A percentile compares a stretch with the other conserved stretches of the same genome.
These are phyloP conservation scores for Scaptomyza tumidula DNA, from an alignment of 2,888 invertebrate genomes.

Conservation along the genomic window DNA sequence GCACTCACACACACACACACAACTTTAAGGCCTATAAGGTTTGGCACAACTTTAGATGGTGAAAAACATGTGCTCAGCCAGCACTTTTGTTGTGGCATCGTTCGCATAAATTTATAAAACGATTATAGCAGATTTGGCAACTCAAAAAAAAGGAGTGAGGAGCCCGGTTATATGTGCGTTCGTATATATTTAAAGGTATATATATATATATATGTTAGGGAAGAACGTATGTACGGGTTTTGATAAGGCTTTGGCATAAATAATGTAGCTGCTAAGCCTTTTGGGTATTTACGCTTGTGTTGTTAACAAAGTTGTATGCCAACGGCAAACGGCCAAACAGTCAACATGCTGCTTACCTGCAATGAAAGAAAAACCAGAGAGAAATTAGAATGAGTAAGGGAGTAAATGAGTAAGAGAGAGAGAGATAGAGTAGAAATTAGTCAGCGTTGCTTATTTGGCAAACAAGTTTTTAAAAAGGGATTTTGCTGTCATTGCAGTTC, in stretches of 20 bases:
- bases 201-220: constrained; percentile 14
- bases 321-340: constrained; percentile 22
- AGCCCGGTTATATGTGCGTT: background rate
- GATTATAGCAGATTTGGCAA: constrained; percentile 72
- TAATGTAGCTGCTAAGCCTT: constrained; percentile 73
- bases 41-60: constrained; percentile 49
- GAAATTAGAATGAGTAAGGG: constrained; percentile 9
- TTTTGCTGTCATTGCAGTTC: constrained; percentile 39
- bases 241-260: constrained; percentile 71
- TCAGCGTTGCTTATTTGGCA: constrained; percentile 52
- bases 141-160: constrained; percentile 10
- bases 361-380: constrained; percentile 37
- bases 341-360: constrained; percentile 51
- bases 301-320: constrained; percentile 66
- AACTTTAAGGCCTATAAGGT: constrained; percentile 55
- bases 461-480: constrained; percentile 41
- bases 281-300: constrained; percentile 79
- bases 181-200: constrained; percentile 11
- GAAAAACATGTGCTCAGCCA: constrained; percentile 65
- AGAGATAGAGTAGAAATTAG: constrained; percentile 42
- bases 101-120: constrained; percentile 78
- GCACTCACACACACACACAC: constrained; percentile 9
- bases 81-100: constrained; percentile 44
- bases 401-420: background rate
- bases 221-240: constrained; percentile 35